Base-by-base conservation (phyloP, 2,888 invertebrate genomes). In the Leucophenga maculata region DNA sequence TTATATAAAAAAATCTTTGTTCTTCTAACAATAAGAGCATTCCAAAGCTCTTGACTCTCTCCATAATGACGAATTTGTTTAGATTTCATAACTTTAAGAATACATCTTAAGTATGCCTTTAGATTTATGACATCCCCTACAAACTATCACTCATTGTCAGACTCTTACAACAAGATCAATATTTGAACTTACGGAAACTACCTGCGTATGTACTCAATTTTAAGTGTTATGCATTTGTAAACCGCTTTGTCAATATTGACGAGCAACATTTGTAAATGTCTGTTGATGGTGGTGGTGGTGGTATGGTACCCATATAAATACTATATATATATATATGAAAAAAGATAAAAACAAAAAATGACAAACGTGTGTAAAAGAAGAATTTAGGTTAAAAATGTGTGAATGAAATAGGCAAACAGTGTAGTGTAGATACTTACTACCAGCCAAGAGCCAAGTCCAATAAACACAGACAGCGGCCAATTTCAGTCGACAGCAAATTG, bases 381-480 rank as follows among this genome's bases (percentile, higher is more conserved):
- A 73, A 76, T 78, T 69, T 75, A 67, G 77, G 82, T 76, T 75
- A 77, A 72, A 81, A 76, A 71, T 78, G 77, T 77, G 73, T 81
- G 76, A 83, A 76, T 78, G 76, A 75, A 75, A 78, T 80, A 72
- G 73, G 39, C 73, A 68, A 71, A 55, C 44, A 66, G 20, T 44
- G 31, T 52, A n/a, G n/a, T 32, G n/a, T 26, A 44, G 14, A 65
- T 9, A 26, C 20, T 65, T 65, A 50, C 59, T 4, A 32, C 22
- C 57, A 59, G 22, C 55, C 13, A 22, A 22, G 22, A 50, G 16
- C 6, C 48, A 20, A 57, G 32, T 67, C 44, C 39, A 50, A 66
- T 31, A 67, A 46, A 20, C 59, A 67, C 48, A 26, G 22, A 18
- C 14, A 22, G 54, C 18, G 22, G 46, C 18, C n/a, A 54, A n/a